Percentiles rank a stretch among this genome's conserved stretches.
These are phyloP conservation scores for Phodopus roborovskii DNA, from an alignment of 2,113 vertebrate species.

Conservation along the genomic window DNA sequence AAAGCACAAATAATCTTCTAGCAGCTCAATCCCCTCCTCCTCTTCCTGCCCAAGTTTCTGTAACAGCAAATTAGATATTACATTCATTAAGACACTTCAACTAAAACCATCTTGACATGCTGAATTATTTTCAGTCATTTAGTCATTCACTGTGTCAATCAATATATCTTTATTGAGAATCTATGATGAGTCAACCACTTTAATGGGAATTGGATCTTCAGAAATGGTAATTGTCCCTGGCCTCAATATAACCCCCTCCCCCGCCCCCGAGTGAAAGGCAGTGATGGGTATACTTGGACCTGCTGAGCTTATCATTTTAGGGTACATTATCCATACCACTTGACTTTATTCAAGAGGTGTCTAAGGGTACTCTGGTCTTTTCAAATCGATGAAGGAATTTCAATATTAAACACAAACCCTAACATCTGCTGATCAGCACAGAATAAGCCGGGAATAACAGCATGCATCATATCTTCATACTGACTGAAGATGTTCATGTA, in stretches of 20 bases:
- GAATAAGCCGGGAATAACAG: neutral
- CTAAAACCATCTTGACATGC: neutral
- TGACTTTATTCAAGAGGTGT: neutral
- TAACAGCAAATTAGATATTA: neutral
- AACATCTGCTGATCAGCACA: neutral
- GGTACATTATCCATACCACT: neutral
- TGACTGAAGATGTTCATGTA: neutral
- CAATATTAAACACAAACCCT: neutral
- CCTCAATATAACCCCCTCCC: neutral
- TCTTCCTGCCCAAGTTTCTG: neutral
- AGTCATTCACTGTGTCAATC: neutral
- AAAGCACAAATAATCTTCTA: neutral
- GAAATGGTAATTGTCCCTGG: neutral
- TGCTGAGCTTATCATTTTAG: neutral
- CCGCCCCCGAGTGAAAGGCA: neutral
- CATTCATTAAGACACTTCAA: neutral
- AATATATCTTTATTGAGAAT: neutral
- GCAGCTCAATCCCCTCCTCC: neutral
- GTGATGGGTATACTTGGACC: neutral
- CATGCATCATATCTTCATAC: neutral
- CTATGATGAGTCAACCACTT: neutral
- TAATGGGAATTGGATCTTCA: neutral
- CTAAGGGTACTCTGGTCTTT: neutral
- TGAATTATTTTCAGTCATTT: conserved; percentile 16
- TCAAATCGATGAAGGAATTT: neutral